Evolutionary conservation across 2,797 vertebrate species (phyloP).

Genomic region (Hippocampus kuda): DNA sequence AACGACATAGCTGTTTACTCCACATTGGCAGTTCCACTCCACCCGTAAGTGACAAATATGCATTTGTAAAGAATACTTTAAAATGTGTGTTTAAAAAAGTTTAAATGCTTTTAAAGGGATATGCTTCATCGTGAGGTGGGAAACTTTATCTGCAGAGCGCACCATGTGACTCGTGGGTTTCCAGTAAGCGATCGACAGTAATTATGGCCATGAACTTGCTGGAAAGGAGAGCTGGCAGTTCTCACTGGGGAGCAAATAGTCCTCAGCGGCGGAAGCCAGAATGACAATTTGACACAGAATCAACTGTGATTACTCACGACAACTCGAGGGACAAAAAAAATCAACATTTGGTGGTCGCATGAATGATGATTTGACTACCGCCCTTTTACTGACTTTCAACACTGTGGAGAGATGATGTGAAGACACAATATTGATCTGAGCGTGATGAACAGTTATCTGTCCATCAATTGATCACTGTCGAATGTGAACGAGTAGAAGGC

Average conservation of each 20-base stretch:
- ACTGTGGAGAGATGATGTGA: background rate
- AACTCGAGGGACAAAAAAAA: constrained; percentile 52
- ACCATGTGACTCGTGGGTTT: constrained; percentile 22
- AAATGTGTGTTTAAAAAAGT: too few species aligned
- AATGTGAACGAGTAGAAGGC: too few species aligned
- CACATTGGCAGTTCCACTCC: too few species aligned
- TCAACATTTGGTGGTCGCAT: constrained; percentile 46
- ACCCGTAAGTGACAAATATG: too few species aligned
- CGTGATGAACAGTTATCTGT: background rate
- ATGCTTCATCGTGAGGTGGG: too few species aligned
- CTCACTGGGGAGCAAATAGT: constrained; percentile 17
- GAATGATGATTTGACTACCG: constrained; percentile 46
- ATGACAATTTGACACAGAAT: constrained; percentile 46
- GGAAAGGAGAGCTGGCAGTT: constrained; percentile 15
- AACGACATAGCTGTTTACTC: too few species aligned
- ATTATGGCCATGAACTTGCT: constrained; percentile 36
- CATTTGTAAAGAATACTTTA: too few species aligned
- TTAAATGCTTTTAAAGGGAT: too few species aligned
- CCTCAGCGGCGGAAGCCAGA: constrained; percentile 9
- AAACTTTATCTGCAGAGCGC: constrained; percentile 7
- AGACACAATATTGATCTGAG: background rate
- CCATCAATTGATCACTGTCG: too few species aligned
- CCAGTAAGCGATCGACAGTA: constrained; percentile 39
- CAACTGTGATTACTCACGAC: constrained; percentile 56
- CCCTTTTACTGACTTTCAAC: background rate